These are phyloP conservation scores for Apodemia duryi DNA, from an alignment of 2,888 invertebrate genomes.

Conservation along the genomic window DNA sequence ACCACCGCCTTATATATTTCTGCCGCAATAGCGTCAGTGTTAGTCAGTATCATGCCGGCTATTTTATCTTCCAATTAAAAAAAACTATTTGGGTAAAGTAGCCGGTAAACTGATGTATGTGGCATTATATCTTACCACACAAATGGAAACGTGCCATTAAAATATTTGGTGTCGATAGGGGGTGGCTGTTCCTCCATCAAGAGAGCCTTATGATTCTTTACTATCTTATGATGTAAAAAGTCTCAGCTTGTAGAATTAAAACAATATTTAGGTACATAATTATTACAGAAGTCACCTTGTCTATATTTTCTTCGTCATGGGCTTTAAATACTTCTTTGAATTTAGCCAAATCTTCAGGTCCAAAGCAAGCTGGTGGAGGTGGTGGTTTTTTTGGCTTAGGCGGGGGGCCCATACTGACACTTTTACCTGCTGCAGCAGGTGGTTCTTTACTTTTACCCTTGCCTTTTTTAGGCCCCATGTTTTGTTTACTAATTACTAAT, in stretches of 20 bases:
- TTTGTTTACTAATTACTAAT: constrained; percentile 1
- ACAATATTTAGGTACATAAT: neutral
- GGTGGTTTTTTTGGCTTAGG: constrained; percentile 63
- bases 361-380: constrained; percentile 63
- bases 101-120: too few relatives aligned
- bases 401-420: constrained; percentile 38
- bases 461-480: constrained; percentile 53
- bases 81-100: too few relatives aligned
- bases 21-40: too few relatives aligned
- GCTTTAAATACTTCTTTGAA: constrained; percentile 59
- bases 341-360: constrained; percentile 48
- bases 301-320: constrained; percentile 60
- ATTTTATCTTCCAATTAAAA: neutral
- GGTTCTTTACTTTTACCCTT: constrained; percentile 38
- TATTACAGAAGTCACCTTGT: constrained; percentile 44
- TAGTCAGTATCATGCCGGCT: too few relatives aligned
- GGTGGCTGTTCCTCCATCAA: too few relatives aligned
- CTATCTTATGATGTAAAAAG: too few relatives aligned
- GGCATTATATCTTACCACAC: too few relatives aligned
- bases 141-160: too few relatives aligned
- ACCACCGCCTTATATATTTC: too few relatives aligned
- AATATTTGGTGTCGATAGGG: too few relatives aligned
- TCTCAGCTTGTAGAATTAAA: neutral
- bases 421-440: constrained; percentile 27
- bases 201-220: too few relatives aligned